Base-by-base conservation (phyloP, 2,797 vertebrate genomes). In the Todus mexicanus region DNA sequence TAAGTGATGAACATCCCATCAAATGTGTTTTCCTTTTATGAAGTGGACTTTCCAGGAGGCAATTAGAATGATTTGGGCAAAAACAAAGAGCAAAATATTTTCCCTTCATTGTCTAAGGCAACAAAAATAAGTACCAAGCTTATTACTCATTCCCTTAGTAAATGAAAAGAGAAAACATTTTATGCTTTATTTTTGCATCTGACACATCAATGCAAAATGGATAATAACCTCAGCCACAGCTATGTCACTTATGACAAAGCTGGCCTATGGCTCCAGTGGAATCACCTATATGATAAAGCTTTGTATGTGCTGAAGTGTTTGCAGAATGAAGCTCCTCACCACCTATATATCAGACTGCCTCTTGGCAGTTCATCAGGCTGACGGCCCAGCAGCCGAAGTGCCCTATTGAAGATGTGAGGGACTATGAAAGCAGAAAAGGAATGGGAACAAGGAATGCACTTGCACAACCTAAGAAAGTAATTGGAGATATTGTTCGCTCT, bases 1-100 rank as follows among this genome's bases (percentile, higher is more conserved):
- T 68, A 71, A 89, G 33, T 65, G 74, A 86, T 94, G 92, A 92
- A 80, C 29, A 94, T 79, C 82, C 89, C 87, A 91, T 88, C 70
- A 93, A 86, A 96, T 84, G 84, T 63, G 45, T 84, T 96, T 94
- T 94, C 31, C 76, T 94, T 94, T 94, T 69, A 78, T 89, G 82
- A 95, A 95, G 53, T 51, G 57, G 45, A 92, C 84, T 95, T 95
- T 95, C 89, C 95, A 95, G 79, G 73, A 93, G 87, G 79, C 89
- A 96, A 91, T 96, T 96, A 96, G 63, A 81, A 81, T 22, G 66
- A 80, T 81, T 38, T 83, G 87, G 89, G 73, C 85, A 96, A 92
- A 96, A 93, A 87, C 92, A 94, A 93, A 89, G 91, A 93, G 82
- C 10, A 16, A 90, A 96, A 89, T 92, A 93, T 90, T 96, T 96